Base-by-base conservation (phyloP, 2,113 vertebrate genomes). In the Prionailurus bengalensis region DNA sequence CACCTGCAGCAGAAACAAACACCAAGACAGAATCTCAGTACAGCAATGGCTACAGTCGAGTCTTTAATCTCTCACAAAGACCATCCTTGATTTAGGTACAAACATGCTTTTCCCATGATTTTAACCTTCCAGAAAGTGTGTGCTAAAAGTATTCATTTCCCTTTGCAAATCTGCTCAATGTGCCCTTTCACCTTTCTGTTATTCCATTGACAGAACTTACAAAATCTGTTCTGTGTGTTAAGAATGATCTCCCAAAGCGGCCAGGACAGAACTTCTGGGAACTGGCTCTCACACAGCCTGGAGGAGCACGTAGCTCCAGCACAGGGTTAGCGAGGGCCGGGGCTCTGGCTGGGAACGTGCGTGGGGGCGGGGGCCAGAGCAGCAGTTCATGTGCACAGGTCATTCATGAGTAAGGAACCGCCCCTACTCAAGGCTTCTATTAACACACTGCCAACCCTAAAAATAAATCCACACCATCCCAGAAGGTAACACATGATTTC, bases 1-100 rank as follows among this genome's bases (percentile, higher is more conserved):
- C 87, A 99, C 99, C 99, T 99, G 97, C 70, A 98, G 87, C 97
- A 96, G 98, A 97, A 95, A 96, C 66, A 97, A 92, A 79, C 11
- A 84, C 3, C 2, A 1, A 97, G 93, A 65, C 11, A 97, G 21
- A 17, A 53, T 96, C 81, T 98, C 45, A 51, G 74, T 23, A 73
- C 8, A 86, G 61, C 53, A 29, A 42, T 8, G 61, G 31, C n/a
- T 80, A 71, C 61, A 91, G 3, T 5, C 31, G 6, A 58, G 45
- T 29, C 83, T 80, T 87, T 2, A 55, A 36, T 71, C 63, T 94
- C 88, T 68, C 36, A 81, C 65, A 79, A 65, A 83, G 58, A n/a
- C 51, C 45, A 85, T 39, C n/a, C 36, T 61, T 80, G 31, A 27
- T 61, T 61, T 55, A 79, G 76, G 39, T 33, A 76, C 33, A 33